Percentiles rank a stretch among this genome's conserved stretches.
Conservation (phyloP, 1,140 invertebrate genomes). For the Pseudomyrmex cubaensis region DNA sequence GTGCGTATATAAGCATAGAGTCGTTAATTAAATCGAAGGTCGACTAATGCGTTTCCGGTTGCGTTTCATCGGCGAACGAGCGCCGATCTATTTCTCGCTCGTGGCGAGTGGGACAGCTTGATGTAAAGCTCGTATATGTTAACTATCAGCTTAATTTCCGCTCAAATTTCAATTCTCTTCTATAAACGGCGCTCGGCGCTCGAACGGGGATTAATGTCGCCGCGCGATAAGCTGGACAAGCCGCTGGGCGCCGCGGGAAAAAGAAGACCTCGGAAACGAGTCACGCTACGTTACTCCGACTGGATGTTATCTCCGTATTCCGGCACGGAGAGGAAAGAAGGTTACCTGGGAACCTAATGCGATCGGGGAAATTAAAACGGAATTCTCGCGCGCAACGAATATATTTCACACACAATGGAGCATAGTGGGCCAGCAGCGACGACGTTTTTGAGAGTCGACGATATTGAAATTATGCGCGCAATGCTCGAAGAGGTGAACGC, state of each 20-base stretch:
- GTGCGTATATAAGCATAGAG: background rate
- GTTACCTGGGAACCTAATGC: background rate
- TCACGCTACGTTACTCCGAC: constrained; percentile 5
- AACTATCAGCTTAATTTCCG: constrained; percentile 53
- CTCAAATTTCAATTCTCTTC: constrained; percentile 54
- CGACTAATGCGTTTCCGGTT: constrained; percentile 46
- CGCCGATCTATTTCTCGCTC: constrained; percentile 2
- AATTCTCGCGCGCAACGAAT: constrained; percentile 45
- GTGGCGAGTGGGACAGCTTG: constrained; percentile 27
- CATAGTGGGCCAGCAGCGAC: background rate
- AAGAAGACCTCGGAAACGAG: constrained; percentile 38
- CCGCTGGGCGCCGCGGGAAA: background rate
- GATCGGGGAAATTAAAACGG: constrained; percentile 48
- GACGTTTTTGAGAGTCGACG: constrained; percentile 47
- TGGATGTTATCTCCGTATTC: constrained; percentile 48
- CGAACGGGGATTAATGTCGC: constrained; percentile 48
- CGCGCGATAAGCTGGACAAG: constrained; percentile 25
- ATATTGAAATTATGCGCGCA: constrained; percentile 74
- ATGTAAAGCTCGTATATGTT: constrained; percentile 48
- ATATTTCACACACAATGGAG: background rate
- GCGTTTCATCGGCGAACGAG: constrained; percentile 13
- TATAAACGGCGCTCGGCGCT: constrained; percentile 5
- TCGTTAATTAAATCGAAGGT: constrained; percentile 56
- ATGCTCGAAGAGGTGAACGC: constrained; percentile 67
- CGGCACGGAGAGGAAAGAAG: background rate